Evolutionary conservation across 1,140 invertebrate species (phyloP), one percentile per base, ranked within the genome.

Genomic region (Glomeris maerens): DNA sequence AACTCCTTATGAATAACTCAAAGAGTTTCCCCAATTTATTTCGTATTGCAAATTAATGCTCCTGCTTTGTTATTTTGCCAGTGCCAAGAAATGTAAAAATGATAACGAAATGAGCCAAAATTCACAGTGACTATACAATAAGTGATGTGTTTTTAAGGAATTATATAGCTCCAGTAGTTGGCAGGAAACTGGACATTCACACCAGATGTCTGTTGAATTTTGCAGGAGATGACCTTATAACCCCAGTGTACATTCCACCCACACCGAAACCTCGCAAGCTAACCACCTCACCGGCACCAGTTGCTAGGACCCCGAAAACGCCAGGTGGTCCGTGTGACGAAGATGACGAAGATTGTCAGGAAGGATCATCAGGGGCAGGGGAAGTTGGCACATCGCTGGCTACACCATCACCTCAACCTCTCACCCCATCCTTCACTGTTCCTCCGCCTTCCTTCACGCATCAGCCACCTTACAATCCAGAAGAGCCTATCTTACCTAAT

Each of bases 221-320:
- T 54, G 1, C 56, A 69, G 67, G 65, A 44, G 86, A 90, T 64
- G 86, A 92, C 62, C 72, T 93, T 14, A 90, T 93, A 46, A 93
- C 88, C 0, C 88, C 88, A 0, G 85, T 91, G 0, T 91, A 90
- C 66, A 81, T 87, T 13, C 83, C 86, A 20, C 79, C 84, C 2
- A 87, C 85, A 20, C 52, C 54, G 27, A 53, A 55, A 27, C 54
- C 54, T 2, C 45, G 39, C 21, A 47, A 52, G 5, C 47, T 52
- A 2, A 55, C 22, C 75, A 76, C 54, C 74, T 79, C 57, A 47
- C 49, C 53, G 46, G 46, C 40, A 23, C 54, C 57, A 27, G 52
- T 52, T 22, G 49, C 57, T 2, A 53, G 53, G 20, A 50, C 55
- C 25, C 56, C 55, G 17, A 51, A 57, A 39, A 52, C 52, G 45